Conservation (phyloP, 2,797 vertebrate genomes). For the Tapera naevia region DNA sequence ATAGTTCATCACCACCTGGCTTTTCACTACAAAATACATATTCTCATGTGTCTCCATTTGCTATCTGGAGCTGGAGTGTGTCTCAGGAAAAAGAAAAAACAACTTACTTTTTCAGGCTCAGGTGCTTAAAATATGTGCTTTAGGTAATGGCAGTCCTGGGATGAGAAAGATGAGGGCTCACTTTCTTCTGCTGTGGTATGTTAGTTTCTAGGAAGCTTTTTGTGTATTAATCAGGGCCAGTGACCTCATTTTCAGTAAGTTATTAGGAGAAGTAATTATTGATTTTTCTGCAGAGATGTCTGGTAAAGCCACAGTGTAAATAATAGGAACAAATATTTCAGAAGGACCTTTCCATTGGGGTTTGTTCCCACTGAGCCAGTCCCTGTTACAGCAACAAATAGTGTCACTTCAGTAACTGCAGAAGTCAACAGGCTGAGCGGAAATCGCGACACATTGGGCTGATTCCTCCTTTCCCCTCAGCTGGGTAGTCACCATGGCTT, state of each 20-base stretch:
- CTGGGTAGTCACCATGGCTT: not conserved
- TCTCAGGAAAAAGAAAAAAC: not conserved
- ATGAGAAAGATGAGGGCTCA: not conserved
- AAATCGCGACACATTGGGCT: not conserved
- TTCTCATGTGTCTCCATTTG: not conserved
- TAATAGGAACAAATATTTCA: conserved; percentile 53
- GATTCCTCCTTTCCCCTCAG: conserved; percentile 22
- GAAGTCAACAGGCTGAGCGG: not conserved
- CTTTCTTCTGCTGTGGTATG: not conserved
- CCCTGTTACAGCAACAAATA: conserved; percentile 28
- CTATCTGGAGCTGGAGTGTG: not conserved
- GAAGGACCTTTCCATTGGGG: conserved; percentile 24
- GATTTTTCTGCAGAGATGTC: conserved; percentile 13
- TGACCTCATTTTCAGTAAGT: conserved; percentile 49
- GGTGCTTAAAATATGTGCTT: not conserved
- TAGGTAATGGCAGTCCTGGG: not conserved
- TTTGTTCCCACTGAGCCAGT: conserved; percentile 63
- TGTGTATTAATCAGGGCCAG: not conserved
- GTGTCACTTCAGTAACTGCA: conserved; percentile 7
- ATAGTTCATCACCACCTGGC: not conserved
- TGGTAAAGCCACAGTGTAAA: conserved; percentile 42
- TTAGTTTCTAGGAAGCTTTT: not conserved
- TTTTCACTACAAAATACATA: not conserved
- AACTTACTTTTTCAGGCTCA: not conserved
- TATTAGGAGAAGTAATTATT: not conserved